Percentiles rank a stretch among this genome's conserved stretches.
Evolutionary conservation across 1,140 invertebrate species (phyloP).

Genomic region (Drosophila insularis): DNA sequence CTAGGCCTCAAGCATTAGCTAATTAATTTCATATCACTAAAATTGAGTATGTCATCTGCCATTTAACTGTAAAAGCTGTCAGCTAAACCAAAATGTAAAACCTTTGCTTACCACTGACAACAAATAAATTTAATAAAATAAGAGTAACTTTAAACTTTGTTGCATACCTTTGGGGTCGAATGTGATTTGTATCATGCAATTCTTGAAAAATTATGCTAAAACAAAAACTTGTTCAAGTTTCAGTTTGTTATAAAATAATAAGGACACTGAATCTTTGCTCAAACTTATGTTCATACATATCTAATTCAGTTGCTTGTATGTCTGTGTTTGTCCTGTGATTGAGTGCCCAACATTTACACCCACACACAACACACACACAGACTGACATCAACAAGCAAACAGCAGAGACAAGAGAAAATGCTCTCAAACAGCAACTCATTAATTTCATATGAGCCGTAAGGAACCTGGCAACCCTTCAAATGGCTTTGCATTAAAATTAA

Average conservation of each 20-base stretch:
- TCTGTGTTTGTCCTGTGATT: constrained; percentile 42
- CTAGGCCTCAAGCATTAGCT: background rate
- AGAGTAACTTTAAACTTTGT: background rate
- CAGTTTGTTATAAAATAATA: constrained; percentile 16
- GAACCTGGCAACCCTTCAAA: constrained; percentile 26
- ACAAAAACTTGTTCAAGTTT: background rate
- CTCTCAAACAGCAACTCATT: constrained; percentile 55
- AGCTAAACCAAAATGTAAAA: background rate
- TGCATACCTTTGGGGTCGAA: background rate
- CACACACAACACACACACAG: background rate
- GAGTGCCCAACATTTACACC: constrained; percentile 62
- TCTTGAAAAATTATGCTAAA: background rate
- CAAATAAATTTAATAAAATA: no score
- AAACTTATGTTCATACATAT: constrained; percentile 22
- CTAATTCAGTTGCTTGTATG: background rate
- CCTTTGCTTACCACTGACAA: background rate
- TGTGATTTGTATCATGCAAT: background rate
- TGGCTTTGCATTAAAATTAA: constrained; percentile 60
- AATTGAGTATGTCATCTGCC: background rate
- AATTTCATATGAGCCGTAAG: constrained; percentile 49
- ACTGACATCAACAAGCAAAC: background rate
- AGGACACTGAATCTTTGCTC: background rate
- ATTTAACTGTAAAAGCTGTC: background rate
- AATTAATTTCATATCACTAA: background rate
- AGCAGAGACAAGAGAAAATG: background rate